Evolutionary conservation across 2,113 vertebrate species (phyloP).

Genomic region (Pelusios castaneus): DNA sequence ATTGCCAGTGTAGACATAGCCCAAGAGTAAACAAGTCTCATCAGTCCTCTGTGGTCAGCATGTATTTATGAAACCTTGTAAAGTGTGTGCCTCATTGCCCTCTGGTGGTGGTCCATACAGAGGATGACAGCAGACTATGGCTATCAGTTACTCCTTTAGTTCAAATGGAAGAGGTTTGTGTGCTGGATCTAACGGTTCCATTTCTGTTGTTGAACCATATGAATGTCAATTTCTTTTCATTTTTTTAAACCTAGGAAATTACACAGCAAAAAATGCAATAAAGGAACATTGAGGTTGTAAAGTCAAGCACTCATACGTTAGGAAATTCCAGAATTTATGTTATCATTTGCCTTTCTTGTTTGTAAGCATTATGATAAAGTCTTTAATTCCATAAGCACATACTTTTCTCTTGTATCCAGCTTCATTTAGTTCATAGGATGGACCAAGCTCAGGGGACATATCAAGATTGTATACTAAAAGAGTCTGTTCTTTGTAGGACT

Average conservation of each 20-base stretch:
- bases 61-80: not conserved
- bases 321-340: not conserved
- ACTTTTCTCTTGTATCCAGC: not conserved
- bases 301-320: not conserved
- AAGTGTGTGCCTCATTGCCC: not conserved
- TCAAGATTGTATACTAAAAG: not conserved
- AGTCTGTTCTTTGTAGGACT: not conserved
- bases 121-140: not conserved
- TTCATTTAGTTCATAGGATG: not conserved
- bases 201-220: not conserved
- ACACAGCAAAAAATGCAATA: not conserved
- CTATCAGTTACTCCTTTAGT: not conserved
- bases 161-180: not conserved
- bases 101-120: not conserved
- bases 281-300: not conserved
- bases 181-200: not conserved
- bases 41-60: not conserved
- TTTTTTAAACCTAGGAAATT: not conserved
- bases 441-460: not conserved
- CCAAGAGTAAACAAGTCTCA: not conserved
- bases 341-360: not conserved
- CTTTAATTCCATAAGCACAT: not conserved
- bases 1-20: too few relatives aligned
- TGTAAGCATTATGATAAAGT: not conserved
- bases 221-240: not conserved